Base-by-base conservation (phyloP, 1,140 invertebrate species). In the Hycleus cichorii region DNA sequence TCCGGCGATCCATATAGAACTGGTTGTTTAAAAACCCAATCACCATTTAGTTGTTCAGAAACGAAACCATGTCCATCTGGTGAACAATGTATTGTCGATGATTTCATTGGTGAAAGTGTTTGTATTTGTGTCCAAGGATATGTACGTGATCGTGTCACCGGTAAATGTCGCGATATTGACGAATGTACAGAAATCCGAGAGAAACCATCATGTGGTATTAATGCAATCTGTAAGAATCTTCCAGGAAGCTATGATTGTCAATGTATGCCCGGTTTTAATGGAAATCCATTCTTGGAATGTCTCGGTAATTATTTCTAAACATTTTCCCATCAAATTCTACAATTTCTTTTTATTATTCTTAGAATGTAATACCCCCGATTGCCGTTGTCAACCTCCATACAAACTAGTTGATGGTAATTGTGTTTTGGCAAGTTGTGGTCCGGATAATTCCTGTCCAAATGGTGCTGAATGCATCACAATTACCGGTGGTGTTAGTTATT, bases 191-290 rank as follows among this genome's bases (percentile, higher is more conserved):
- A 87, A 66, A 76, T 81, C 0, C 74, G 81, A 39, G 84, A 84
- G 7, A 88, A 87, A 60, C 81, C 84, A 0, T 83, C 87, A 3
- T 95, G 92, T 74, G 92, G 91, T 1, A 70, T 88, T 4, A 91
- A 93, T 72, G 90, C 91, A 2, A 82, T 93, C 44, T 95, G 93
- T 70, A 93, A 92, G 75, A 96, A 96, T 75, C 74, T 94, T 42
- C 91, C 91, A 0, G 93, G 93, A n/a, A 92, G 90, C 68, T 96
- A 94, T 69, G 91, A 93, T 74, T 95, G 92, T 68, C 88, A 90
- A 65, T 96, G 93, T 69, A 89, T 91, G 0, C 76, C 83, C 38
- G 89, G 89, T 6, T 93, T 88, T 67, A 88, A 88, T 66, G 91
- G 91, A n/a, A 93, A 93, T 76, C 90, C 91, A 5, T 93, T 90